These are phyloP conservation scores for Papilio protenor DNA, from an alignment of 2,888 invertebrate genomes.

Conservation along the genomic window DNA sequence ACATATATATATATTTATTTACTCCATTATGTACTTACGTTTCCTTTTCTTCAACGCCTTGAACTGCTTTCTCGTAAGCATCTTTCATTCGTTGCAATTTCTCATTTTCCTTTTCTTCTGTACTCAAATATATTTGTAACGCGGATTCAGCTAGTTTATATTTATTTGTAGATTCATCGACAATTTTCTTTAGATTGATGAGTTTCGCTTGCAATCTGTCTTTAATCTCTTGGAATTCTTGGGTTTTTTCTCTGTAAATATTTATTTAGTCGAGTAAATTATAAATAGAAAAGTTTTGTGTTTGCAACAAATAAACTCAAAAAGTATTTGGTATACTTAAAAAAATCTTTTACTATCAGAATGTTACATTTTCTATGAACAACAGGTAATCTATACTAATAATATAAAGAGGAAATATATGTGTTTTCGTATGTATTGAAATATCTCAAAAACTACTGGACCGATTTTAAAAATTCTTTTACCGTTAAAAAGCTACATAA, in stretches of 20 bases:
- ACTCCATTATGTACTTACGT: conserved; percentile 54
- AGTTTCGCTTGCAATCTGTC: conserved; percentile 88
- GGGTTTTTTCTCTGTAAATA: conserved; percentile 83
- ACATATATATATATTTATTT: background rate
- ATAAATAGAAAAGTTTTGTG: no score
- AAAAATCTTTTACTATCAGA: no score
- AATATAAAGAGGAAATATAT: no score
- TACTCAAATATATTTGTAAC: conserved; percentile 89
- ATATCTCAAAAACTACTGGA: no score
- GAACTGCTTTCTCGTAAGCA: conserved; percentile 71
- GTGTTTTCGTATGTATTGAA: no score
- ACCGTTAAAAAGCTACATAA: no score
- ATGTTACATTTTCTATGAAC: no score
- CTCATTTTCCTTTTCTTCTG: conserved; percentile 85
- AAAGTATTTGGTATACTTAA: no score
- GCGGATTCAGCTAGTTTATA: conserved; percentile 89
- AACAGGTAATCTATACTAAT: no score
- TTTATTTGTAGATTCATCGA: conserved; percentile 87
- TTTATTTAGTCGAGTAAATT: background rate
- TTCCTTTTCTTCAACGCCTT: conserved; percentile 82
- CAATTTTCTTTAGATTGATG: conserved; percentile 87
- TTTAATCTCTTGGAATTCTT: conserved; percentile 88
- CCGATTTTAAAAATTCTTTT: no score
- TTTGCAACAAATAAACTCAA: no score
- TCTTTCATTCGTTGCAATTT: conserved; percentile 86